A percentile compares a stretch with the other conserved stretches of the same genome.
Evolutionary conservation across 2,113 vertebrate genomes (phyloP).

Genomic region (Empidonax traillii): DNA sequence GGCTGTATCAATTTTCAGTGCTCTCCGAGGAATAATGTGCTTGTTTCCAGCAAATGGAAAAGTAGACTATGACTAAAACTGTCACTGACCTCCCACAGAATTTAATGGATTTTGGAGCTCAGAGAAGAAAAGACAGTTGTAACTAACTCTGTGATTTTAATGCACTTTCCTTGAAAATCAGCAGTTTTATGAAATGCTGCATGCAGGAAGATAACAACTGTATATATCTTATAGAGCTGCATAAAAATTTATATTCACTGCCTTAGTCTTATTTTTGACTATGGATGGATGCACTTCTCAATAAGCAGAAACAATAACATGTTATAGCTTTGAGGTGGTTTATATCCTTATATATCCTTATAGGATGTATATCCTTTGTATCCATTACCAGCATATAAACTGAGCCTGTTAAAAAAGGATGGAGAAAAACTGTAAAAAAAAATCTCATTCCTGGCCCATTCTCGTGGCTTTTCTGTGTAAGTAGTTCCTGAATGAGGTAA

Average conservation of each 20-base stretch:
- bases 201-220: not conserved
- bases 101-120: not conserved
- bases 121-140: not conserved
- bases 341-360: not conserved
- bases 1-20: not conserved
- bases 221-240: not conserved
- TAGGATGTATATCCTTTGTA: too few species aligned
- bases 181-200: not conserved
- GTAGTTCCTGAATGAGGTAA: not conserved
- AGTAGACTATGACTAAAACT: not conserved
- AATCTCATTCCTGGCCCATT: not conserved
- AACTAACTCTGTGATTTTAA: constrained; percentile 3
- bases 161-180: constrained; percentile 30
- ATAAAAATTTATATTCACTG: not conserved
- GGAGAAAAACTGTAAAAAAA: not conserved
- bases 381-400: not conserved
- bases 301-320: not conserved
- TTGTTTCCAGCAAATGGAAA: constrained; percentile 34
- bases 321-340: not conserved
- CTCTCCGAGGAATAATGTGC: not conserved
- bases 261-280: not conserved
- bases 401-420: not conserved
- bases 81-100: constrained; percentile 26
- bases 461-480: not conserved
- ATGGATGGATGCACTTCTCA: not conserved